Percentiles rank a stretch among this genome's conserved stretches.
Evolutionary conservation across 2,888 invertebrate genomes (phyloP).

Genomic region (Octodonta nipae): DNA sequence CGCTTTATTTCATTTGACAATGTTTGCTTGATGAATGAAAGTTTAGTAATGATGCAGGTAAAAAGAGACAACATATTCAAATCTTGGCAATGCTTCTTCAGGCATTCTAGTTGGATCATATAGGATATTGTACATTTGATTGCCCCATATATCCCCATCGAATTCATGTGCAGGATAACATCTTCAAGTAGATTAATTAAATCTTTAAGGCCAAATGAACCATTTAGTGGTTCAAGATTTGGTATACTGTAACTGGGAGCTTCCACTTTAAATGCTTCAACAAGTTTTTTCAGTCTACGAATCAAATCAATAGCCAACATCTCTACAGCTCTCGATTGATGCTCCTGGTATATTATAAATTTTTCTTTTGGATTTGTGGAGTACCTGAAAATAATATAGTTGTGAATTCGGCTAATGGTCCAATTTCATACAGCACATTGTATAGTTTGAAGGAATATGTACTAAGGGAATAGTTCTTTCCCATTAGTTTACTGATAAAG

Average conservation of each 20-base stretch:
- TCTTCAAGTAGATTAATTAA: conserved; percentile 26
- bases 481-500: too few relatives aligned
- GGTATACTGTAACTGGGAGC: too few relatives aligned
- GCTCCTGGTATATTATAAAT: conserved; percentile 20
- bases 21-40: conserved; percentile 38
- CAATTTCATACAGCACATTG: too few relatives aligned
- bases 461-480: too few relatives aligned
- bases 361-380: conserved; percentile 38
- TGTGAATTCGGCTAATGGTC: too few relatives aligned
- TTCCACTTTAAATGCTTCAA: too few relatives aligned
- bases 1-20: conserved; percentile 40
- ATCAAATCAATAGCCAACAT: too few relatives aligned
- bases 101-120: conserved; percentile 48
- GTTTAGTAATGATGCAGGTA: conserved; percentile 32
- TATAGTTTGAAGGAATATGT: too few relatives aligned
- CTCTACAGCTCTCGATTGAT: too few relatives aligned
- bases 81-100: conserved; percentile 27
- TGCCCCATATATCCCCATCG: conserved; percentile 47
- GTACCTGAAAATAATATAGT: conserved; percentile 36
- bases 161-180: conserved; percentile 21
- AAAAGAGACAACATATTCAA: conserved; percentile 17
- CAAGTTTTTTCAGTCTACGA: too few relatives aligned
- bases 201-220: too few relatives aligned
- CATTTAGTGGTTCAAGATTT: too few relatives aligned
- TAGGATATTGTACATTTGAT: conserved; percentile 44